Evolutionary conservation across 2,888 invertebrate species (phyloP), one percentile per base, ranked within the genome.

Genomic region (Drosophila bunnanda): DNA sequence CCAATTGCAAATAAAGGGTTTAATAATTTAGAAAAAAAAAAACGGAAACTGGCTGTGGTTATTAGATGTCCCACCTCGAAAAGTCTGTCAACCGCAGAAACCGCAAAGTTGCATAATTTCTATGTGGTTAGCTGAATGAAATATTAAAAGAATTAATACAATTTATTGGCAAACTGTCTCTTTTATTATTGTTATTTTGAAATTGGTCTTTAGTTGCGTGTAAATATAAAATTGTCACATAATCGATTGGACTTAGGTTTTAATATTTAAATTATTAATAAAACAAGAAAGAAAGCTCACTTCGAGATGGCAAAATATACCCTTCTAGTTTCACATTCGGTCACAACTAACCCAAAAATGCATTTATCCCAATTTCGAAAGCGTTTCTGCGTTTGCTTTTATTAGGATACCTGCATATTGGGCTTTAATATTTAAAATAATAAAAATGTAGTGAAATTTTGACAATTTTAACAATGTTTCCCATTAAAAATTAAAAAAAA

Each of bases 61-160:
- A 46, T 53, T 67, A 28, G 39, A 68, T 36, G 30, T 50, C 13
- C 50, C 56, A 56, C 67, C 69, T 57, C 36, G 56, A 69, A 68
- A 54, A 66, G 50, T 34, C 55, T 67, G 55, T 68, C 61, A 50
- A 67, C 66, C 66, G 67, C 67, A 67, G 25, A 48, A 65, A 43
- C 54, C 82, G 67, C 77, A 79, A 69, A 75, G 72, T 73, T 77
- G 71, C 68, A 79, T 69, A 50, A 60, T 75, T 69, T 71, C 75
- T 48, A 55, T 67, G 68, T 48, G 68, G 46, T 20, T 15, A 17
- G 15, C 32, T 6, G n/a, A 38, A 22, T 28, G 32, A 30, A 34
- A 50, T 30, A 61, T 68, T 48, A 39, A 41, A 67, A 46, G 32
- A 34, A 34, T 39, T 30, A 67, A 39, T 54, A 22, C 25, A 67